Percentiles rank a stretch among this genome's conserved stretches.
Evolutionary conservation across 1,140 invertebrate genomes (phyloP).

Genomic region (Meloidogyne hapla): DNA sequence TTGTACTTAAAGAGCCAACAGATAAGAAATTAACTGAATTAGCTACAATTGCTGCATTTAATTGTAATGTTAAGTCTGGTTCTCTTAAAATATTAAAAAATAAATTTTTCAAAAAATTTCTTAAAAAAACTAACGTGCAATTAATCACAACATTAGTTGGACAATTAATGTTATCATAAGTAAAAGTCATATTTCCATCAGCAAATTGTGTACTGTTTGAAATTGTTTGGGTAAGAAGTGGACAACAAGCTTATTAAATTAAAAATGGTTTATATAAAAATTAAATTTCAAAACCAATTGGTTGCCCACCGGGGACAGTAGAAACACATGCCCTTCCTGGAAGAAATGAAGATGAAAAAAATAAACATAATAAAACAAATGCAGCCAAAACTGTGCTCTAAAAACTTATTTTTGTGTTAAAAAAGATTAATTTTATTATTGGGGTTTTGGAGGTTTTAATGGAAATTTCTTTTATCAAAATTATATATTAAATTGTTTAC

Average conservation of each 20-base stretch:
- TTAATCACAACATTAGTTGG: slow-evolving; percentile 14
- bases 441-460: no score
- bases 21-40: slow-evolving; percentile 25
- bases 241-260: slow-evolving; percentile 22
- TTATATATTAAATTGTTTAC: neutral
- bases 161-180: slow-evolving; percentile 26
- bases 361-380: neutral
- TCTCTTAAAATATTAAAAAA: slow-evolving; percentile 15
- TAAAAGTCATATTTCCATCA: slow-evolving; percentile 25
- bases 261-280: neutral
- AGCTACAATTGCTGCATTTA: slow-evolving; percentile 30
- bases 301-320: neutral
- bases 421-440: no score
- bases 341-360: neutral
- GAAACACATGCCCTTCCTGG: neutral
- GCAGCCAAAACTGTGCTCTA: neutral
- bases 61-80: slow-evolving; percentile 17
- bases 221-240: slow-evolving; percentile 20
- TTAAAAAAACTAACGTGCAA: slow-evolving; percentile 22
- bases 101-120: neutral
- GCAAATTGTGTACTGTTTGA: slow-evolving; percentile 9
- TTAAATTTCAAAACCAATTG: neutral
- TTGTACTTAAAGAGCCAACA: slow-evolving; percentile 19
- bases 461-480: no score
- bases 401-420: neutral